phyloP scores from a whole-genome alignment of 2,113 vertebrate species.

The Girardinichthys multiradiatus region DNA sequence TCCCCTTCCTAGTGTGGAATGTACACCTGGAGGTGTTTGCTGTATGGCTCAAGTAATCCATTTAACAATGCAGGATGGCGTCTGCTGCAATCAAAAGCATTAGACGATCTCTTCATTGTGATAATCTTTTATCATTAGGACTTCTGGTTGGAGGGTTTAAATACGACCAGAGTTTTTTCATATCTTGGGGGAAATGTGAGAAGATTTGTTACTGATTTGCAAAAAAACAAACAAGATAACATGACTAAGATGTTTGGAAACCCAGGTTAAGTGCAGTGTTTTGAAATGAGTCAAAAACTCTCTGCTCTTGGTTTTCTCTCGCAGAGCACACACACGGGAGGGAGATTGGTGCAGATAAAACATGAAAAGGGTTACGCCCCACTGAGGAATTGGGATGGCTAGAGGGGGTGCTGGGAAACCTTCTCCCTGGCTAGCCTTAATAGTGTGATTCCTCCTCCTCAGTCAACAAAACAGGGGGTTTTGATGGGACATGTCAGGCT shows the following conservation, averaged over 20 bases:
- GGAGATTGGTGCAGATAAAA: slow-evolving; percentile 77
- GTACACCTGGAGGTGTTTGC: slow-evolving; percentile 82
- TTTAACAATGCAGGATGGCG: slow-evolving; percentile 72
- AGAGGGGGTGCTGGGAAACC: slow-evolving; percentile 52
- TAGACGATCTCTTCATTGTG: slow-evolving; percentile 44
- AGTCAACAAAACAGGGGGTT: slow-evolving; percentile 61
- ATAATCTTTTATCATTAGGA: slow-evolving; percentile 25
- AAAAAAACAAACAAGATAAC: slow-evolving; percentile 1
- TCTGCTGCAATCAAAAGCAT: slow-evolving; percentile 64
- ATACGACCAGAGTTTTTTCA: neutral
- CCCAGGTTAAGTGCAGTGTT: slow-evolving; percentile 46
- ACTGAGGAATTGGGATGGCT: slow-evolving; percentile 76
- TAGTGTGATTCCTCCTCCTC: slow-evolving; percentile 61
- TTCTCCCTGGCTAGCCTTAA: slow-evolving; percentile 65
- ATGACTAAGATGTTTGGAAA: neutral
- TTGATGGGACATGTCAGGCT: slow-evolving; percentile 74
- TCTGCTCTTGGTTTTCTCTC: slow-evolving; percentile 31
- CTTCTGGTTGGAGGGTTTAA: neutral
- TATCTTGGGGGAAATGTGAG: neutral
- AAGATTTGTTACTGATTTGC: neutral
- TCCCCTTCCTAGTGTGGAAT: slow-evolving; percentile 66
- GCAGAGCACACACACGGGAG: slow-evolving; percentile 61
- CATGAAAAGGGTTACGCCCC: slow-evolving; percentile 62
- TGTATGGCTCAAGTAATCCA: slow-evolving; percentile 71
- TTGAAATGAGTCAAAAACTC: slow-evolving; percentile 39